Evolutionary conservation across 2,888 invertebrate genomes (phyloP), one percentile per base, ranked within the genome.

Genomic region (Xanthia togata): DNA sequence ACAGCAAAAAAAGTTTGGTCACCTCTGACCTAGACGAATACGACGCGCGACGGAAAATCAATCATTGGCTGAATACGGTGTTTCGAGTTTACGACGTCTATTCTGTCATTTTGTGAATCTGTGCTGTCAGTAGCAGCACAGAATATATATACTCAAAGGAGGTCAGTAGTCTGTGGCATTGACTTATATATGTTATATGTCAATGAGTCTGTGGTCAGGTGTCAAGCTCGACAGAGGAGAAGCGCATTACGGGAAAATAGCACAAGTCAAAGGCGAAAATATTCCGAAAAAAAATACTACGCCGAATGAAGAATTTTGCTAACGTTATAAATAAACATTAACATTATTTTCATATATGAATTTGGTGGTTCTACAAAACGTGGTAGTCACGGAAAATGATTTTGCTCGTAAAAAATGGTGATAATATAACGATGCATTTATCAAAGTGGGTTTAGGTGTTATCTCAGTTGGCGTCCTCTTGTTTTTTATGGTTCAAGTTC

Each of bases 401-500:
- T 77, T 84, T 88, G 87, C 88, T 89, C 79, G 73, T 79, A 80
- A 77, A 82, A 79, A 81, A 81, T 81, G 74, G 79, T 90, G 85
- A 78, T 76, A 86, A 84, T 82, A 70, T 83, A 87, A 87, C 81
- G 81, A 86, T 87, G 85, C 84, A 87, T 89, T 86, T 90, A 90
- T 84, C 89, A 91, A 86, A 90, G 90, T 90, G 91, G 91, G 86
- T 89, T 90, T 89, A 88, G 89, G 89, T 90, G 84, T 91, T 92
- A 91, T 90, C 90, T 91, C 88, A 90, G 89, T 92, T 94, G 89
- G 95, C 95, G 94, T 94, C 93, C 91, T 90, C 89, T 88, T 91
- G 92, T 93, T 94, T 94, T 90, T 93, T 94, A 92, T 92, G 92
- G 91, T 93, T 92, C 91, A 91, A 93, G 92, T 93, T 94, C 92